Percentiles rank a stretch among this genome's conserved stretches.
Conservation (phyloP, 2,797 vertebrate species). For the Myotis vivesi region DNA sequence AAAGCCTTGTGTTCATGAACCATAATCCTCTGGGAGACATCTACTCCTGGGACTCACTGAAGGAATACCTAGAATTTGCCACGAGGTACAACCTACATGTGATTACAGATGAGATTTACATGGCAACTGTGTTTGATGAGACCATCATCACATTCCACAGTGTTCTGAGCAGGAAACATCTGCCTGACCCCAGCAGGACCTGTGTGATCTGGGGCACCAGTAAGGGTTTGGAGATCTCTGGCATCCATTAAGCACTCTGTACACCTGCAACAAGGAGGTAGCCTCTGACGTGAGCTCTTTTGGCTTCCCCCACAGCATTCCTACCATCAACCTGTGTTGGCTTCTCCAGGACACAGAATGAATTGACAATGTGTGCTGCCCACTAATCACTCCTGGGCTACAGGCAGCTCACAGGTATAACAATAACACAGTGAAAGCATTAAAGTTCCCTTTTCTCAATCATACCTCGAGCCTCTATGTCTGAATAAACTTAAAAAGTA, state of each 20-base stretch:
- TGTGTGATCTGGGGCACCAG: background rate
- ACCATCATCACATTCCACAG: background rate
- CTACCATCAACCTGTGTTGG: conserved; percentile 88
- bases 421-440: conserved; percentile 85
- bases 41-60: background rate
- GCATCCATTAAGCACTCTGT: background rate
- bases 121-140: background rate
- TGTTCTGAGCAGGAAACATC: background rate
- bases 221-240: background rate
- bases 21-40: background rate
- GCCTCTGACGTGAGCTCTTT: conserved; percentile 88
- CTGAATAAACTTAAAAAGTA: conserved; percentile 95
- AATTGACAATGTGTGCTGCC: conserved; percentile 90
- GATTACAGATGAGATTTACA: background rate
- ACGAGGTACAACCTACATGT: background rate
- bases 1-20: background rate
- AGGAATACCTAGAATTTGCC: background rate
- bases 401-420: conserved; percentile 88
- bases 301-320: conserved; percentile 88
- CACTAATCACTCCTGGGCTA: conserved; percentile 86
- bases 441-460: conserved; percentile 89
- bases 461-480: conserved; percentile 88
- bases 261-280: conserved; percentile 83
- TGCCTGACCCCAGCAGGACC: background rate
- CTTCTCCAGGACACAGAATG: conserved; percentile 92